A percentile compares a stretch with the other conserved stretches of the same genome.
Evolutionary conservation across 2,113 vertebrate species (phyloP).

Genomic region (Limnothrissa miodon): DNA sequence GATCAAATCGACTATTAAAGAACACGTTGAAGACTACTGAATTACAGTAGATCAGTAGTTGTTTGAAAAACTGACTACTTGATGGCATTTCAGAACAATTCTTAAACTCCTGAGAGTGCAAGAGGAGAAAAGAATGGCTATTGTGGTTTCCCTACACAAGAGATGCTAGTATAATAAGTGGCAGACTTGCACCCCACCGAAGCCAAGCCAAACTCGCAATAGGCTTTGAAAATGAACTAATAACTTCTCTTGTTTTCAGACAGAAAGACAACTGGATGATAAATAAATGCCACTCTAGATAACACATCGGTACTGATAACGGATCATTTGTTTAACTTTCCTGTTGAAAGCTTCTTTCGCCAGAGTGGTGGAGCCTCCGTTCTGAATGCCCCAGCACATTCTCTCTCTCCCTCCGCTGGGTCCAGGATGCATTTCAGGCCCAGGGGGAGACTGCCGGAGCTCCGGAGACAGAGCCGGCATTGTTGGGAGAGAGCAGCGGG

Average conservation of each 20-base stretch:
- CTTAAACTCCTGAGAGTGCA: too few relatives aligned
- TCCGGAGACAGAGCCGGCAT: not conserved
- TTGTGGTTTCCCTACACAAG: too few relatives aligned
- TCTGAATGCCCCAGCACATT: not conserved
- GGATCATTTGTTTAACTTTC: not conserved
- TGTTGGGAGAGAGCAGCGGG: constrained; percentile 1
- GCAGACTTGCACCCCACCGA: too few relatives aligned
- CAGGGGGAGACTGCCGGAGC: not conserved
- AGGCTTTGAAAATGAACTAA: not conserved
- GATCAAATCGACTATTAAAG: too few relatives aligned
- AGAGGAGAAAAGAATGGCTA: too few relatives aligned
- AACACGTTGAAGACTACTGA: too few relatives aligned
- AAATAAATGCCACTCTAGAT: not conserved
- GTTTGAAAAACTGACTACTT: too few relatives aligned
- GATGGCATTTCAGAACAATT: too few relatives aligned
- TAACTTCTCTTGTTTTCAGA: not conserved
- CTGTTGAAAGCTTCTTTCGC: not conserved
- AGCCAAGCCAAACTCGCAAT: not conserved
- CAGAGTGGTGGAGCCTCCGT: not conserved
- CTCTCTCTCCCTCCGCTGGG: not conserved
- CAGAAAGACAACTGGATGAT: not conserved
- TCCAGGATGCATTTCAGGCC: not conserved
- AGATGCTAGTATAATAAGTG: too few relatives aligned
- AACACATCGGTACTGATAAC: not conserved
- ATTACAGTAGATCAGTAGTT: too few relatives aligned